Base-by-base conservation (phyloP, 1,140 invertebrate species). In the Anadara kagoshimensis region DNA sequence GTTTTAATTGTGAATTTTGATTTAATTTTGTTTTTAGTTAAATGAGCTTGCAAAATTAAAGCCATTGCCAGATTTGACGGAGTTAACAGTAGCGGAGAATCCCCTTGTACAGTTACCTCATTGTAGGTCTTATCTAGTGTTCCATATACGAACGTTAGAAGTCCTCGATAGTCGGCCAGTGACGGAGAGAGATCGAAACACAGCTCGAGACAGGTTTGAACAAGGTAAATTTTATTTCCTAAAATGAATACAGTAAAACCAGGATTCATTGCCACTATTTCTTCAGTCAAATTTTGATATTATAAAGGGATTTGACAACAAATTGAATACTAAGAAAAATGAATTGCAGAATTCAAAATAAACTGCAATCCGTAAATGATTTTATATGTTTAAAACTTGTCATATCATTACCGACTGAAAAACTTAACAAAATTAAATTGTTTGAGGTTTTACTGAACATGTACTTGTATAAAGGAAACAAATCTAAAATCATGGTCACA, bases 1-100 rank as follows among this genome's bases (percentile, higher is more conserved):
- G n/a, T n/a, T n/a, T n/a, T n/a, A n/a, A n/a, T n/a, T 36, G 7
- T 36, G 7, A 36, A 36, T 36, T 36, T 2, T 36, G 7, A 20
- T 54, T 20, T 44, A 24, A 20, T 54, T 22, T 44, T 57, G 57
- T 47, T 73, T 75, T 11, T 82, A 89, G 87, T 70, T 89, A 26
- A 82, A 69, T 73, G 87, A 88, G 68, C 29, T 88, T 18, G 72
- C 82, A 41, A 87, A 88, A 70, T 72, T 89, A 74, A 87, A 87
- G 64, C 72, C 81, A 5, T 73, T 89, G 8, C 77, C 80, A 49
- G 85, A 88, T 64, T 65, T 89, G 51, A 83, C 73, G 5, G 79
- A 86, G 73, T 69, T 89, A 29, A 85, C 81, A 11, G 73, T 88
- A 20, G 76, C 82, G 18, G 85, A 86, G 26, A 88, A 88, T 63